Conservation (phyloP, 2,797 vertebrate genomes). For the Loris lydekkerianus region DNA sequence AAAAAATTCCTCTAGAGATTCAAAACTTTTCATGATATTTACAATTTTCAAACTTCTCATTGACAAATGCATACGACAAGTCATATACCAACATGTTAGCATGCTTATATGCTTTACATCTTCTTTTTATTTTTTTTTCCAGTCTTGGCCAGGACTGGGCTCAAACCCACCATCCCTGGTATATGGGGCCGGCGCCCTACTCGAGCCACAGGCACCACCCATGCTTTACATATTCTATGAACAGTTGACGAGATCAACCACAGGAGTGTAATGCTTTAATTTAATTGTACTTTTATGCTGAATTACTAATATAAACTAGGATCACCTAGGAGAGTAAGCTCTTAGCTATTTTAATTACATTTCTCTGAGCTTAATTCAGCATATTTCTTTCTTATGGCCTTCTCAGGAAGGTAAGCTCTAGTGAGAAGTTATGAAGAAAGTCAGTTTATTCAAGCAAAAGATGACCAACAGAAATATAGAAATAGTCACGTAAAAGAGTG, state of each 20-base stretch:
- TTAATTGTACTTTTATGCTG: conserved; percentile 45
- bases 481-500: conserved; percentile 11
- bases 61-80: neutral
- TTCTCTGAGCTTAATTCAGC: conserved; percentile 21
- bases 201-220: no score
- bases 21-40: neutral
- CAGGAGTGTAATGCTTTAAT: neutral
- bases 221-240: conserved; percentile 36
- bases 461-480: neutral
- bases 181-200: no score
- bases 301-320: conserved; percentile 47
- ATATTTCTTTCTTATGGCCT: neutral
- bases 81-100: neutral
- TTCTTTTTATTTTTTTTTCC: neutral
- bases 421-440: neutral
- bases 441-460: conserved; percentile 25
- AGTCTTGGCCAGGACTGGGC: no score
- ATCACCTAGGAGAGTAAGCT: conserved; percentile 41
- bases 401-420: conserved; percentile 1
- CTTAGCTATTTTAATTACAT: conserved; percentile 59
- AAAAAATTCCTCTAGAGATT: neutral
- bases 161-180: no score
- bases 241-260: conserved; percentile 30
- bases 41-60: conserved; percentile 7
- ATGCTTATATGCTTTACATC: neutral